Conservation (phyloP, 2,113 vertebrate species). For the Gnathonemus longibarbis region DNA sequence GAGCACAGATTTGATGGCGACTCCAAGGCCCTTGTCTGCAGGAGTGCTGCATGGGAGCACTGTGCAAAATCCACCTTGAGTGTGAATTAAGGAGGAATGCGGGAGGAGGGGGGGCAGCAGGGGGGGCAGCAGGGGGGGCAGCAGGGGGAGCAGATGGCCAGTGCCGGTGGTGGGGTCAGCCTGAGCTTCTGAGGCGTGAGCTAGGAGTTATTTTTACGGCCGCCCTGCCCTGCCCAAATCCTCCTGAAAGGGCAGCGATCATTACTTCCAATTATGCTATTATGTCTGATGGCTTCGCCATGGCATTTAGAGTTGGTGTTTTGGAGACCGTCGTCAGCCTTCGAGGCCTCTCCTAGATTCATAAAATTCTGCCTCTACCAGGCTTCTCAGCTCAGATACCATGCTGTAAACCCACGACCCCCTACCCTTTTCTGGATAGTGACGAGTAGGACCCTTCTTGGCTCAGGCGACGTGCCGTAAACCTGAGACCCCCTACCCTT, state of each 20-base stretch:
- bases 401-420: background rate
- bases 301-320: constrained; percentile 16
- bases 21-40: constrained; percentile 5
- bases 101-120: constrained; percentile 1
- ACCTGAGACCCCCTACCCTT: background rate
- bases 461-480: background rate
- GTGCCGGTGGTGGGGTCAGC: constrained; percentile 20
- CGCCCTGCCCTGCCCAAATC: background rate
- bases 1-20: constrained; percentile 33
- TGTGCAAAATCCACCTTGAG: background rate
- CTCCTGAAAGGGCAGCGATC: constrained; percentile 37
- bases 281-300: constrained; percentile 36
- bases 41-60: background rate
- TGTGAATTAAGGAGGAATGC: background rate
- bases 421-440: background rate
- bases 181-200: constrained; percentile 6
- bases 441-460: background rate
- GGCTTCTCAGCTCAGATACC: background rate
- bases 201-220: constrained; percentile 16
- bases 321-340: background rate
- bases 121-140: background rate
- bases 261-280: constrained; percentile 47
- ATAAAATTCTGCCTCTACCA: constrained; percentile 24
- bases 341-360: constrained; percentile 19
- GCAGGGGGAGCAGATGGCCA: constrained; percentile 20